Evolutionary conservation across 2,888 invertebrate species (phyloP), one percentile per base, ranked within the genome.

Genomic region (Drosophila vallismaia): DNA sequence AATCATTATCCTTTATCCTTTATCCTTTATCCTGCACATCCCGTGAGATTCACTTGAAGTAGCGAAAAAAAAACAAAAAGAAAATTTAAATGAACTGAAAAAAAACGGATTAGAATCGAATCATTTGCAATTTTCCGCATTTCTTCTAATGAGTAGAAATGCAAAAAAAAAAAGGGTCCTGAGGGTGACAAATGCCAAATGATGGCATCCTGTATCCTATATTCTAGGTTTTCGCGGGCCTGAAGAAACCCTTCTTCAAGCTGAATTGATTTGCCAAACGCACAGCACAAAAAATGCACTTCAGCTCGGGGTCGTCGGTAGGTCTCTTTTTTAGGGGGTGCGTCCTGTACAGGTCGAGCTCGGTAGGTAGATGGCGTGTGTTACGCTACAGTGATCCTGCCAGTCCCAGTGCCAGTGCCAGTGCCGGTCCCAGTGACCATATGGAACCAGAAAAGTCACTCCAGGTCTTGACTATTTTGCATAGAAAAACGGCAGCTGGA

Each of bases 111-210:
- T 74, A 69, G 69, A 81, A 77, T 77, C 72, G 70, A 84, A 76
- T 77, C 76, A 72, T 75, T 75, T 74, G 83, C 83, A 84, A 86
- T 84, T 84, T 84, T 84, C 87, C 83, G 87, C 83, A 81, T 86
- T 84, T 62, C 76, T 55, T 71, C 71, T 77, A 69, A 77, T 59
- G 66, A 68, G 57, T 51, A 56, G 44, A 49, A 52, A 14, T 38
- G 64, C 19, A 6, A 38, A 50, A 38, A 26, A 19, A 45, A 55
- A 36, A 33, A 26, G 12, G 38, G n/a, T 42, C 14, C 5, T 36
- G 44, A 36, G 67, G 62, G 52, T 58, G 58, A 63, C 60, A 68
- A 58, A 52, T 52, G 67, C 38, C 50, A 51, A 67, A 31, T 45
- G 38, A 51, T 51, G 66, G 38, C 38, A n/a, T 10, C n/a, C 14